Evolutionary conservation across 2,888 invertebrate species (phyloP).

Genomic region (Caenorhabditis sinica): DNA sequence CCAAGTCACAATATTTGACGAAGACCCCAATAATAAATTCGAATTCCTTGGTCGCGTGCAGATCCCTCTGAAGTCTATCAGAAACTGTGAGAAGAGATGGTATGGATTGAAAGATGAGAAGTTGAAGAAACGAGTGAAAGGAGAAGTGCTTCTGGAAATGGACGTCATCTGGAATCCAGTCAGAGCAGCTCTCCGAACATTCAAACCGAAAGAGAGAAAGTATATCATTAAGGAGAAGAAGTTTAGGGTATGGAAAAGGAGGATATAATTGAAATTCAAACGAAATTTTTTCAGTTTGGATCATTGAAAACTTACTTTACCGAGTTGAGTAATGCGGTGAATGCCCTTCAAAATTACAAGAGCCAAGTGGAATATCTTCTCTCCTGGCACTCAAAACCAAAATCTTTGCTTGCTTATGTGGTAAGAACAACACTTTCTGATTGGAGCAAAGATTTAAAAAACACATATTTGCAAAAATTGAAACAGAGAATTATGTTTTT

Average conservation of each 20-base stretch:
- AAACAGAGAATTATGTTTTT: constrained; percentile 1
- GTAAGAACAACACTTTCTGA: constrained; percentile 61
- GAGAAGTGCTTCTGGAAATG: constrained; percentile 93
- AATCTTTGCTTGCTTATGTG: constrained; percentile 90
- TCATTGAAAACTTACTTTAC: constrained; percentile 95
- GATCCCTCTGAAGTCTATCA: constrained; percentile 91
- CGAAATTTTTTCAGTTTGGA: constrained; percentile 85
- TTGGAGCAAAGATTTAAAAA: no score
- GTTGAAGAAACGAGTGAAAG: constrained; percentile 85
- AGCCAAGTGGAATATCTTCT: constrained; percentile 96
- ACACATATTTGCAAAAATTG: background rate
- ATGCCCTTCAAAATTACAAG: constrained; percentile 92
- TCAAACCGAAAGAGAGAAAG: constrained; percentile 96
- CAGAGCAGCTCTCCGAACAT: constrained; percentile 93
- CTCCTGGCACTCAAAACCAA: constrained; percentile 94
- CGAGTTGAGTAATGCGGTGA: constrained; percentile 92
- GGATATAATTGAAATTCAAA: background rate
- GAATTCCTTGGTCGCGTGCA: constrained; percentile 96
- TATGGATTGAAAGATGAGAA: constrained; percentile 97
- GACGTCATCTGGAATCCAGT: constrained; percentile 94
- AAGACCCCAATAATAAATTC: constrained; percentile 95
- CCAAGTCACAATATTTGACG: constrained; percentile 97
- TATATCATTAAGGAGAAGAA: constrained; percentile 95
- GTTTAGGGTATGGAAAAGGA: constrained; percentile 88
- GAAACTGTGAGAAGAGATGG: constrained; percentile 95